Base-by-base conservation (phyloP, 23 tunicate genomes). In the Ciona savignyi region DNA sequence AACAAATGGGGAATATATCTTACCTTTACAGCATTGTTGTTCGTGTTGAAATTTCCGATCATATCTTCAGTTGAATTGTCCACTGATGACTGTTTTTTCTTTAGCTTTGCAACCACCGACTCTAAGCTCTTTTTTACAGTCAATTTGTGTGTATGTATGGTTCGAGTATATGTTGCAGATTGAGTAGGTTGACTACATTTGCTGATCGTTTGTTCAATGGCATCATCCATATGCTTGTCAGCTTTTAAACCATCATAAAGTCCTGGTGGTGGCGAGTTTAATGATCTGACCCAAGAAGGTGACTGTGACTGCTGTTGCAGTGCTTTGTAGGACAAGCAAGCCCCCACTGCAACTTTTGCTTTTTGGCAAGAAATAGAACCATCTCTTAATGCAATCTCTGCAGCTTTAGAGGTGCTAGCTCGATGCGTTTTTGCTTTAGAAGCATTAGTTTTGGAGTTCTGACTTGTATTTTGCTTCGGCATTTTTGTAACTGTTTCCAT, bases 101-200 rank as follows among this genome's bases (percentile, higher is more conserved):
- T 89, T 0, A 89, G 70, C 48, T 83, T 83, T 2, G 81, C 89
- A 6, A 89, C 89, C 23, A 89, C 96, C 6, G 89, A 89, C 63
- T 89, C 96, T 27, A 89, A 30, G 63, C 96, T 89, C 70, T 83
- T 83, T 70, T 89, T 89, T 0, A 49, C 27, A 6, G 4, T 51
- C 25, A 30, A 3, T 0, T 65, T 74, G 32, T 65, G 74, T 19
- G 33, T 25, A 9, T 51, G 63, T 42, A 42, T 42, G 15, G 72
- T 72, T 21, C 69, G 61, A 15, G 56, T 42, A 29, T 20, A 29
- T 66, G 70, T 33, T 21, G 70, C 30, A 6, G 56, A 15, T 42
- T 9, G 56, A 15, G 56, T 42, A 15, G 56, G 56, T 42, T 42
- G 9, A 15, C 15, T 42, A 15, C 56, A 56, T 42, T 63, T 80